Base-by-base conservation (phyloP, 2,888 invertebrate species). In the Epirrhoe tristata region DNA sequence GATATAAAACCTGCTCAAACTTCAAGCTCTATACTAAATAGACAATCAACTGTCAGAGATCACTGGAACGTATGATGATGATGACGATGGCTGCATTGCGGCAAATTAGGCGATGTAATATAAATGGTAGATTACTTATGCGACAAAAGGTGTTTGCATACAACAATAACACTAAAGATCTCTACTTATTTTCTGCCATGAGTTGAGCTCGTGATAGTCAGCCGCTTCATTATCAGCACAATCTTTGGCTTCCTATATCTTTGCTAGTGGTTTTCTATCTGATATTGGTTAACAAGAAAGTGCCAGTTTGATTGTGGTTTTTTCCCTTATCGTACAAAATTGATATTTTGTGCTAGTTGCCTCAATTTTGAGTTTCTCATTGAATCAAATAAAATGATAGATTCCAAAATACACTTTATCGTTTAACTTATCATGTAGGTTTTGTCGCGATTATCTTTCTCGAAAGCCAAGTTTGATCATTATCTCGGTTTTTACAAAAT, bases 111-210 rank as follows among this genome's bases (percentile, higher is more conserved):
- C 39, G 12, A 43, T 43, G 12, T 34, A 34, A 34, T 7, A 12
- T 12, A 43, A 43, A 43, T 43, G 12, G 10, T 8, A 56, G 24
- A 43, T 39, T 16, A 16, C 32, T 52, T 43, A 60, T 24, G 12
- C 14, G 31, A 39, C 51, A 61, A 5, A 24, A 46, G 16, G 17
- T 16, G n/a, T 50, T 14, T 0, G 6, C 58, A 54, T 31, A 54
- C 24, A 64, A 53, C 24, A 51, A 36, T 34, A 60, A 58, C 43
- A n/a, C 32, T 43, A 24, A 24, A 24, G 24, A 24, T 17, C 34
- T 53, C 12, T 16, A n/a, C n/a, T 48, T 34, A 73, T 72, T 74
- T 75, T 76, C 75, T 75, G 53, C 24, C 78, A 76, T 70, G 65
- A 59, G 54, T 36, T 46, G 52, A 53, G 34, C 63, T 60, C 76